phyloP scores from a whole-genome alignment of 2,113 vertebrate genomes.

The Chaenogobius annularis region DNA sequence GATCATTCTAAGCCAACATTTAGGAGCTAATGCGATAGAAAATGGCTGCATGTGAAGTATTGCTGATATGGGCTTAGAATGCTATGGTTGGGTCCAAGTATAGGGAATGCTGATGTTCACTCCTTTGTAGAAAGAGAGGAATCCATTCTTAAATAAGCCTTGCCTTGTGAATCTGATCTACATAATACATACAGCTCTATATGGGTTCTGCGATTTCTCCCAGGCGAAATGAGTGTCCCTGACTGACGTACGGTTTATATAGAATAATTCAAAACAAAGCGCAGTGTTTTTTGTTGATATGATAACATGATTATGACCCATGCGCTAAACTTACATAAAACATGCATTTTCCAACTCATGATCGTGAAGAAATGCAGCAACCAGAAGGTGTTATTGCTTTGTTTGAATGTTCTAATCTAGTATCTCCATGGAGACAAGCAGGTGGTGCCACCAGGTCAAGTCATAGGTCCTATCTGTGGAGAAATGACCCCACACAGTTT shows the following conservation, averaged over 20 bases:
- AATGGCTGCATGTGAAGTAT: background rate
- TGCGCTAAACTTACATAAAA: background rate
- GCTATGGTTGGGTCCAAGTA: background rate
- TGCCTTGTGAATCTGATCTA: background rate
- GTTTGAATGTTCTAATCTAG: too few relatives aligned
- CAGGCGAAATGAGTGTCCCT: background rate
- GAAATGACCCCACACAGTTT: too few relatives aligned
- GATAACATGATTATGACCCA: background rate
- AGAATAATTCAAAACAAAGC: background rate
- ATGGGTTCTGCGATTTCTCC: background rate
- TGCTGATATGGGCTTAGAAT: background rate
- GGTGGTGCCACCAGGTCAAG: too few relatives aligned
- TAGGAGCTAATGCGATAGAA: background rate
- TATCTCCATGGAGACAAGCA: too few relatives aligned
- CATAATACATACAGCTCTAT: background rate
- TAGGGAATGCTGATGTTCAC: background rate
- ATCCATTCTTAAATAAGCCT: background rate
- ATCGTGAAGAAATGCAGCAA: background rate
- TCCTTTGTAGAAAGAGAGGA: background rate
- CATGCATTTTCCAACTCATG: background rate
- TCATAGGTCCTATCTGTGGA: too few relatives aligned
- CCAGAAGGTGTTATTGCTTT: background rate
- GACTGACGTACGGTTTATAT: background rate
- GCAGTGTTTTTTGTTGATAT: background rate
- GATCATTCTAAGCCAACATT: background rate